Evolutionary conservation across 2,888 invertebrate genomes (phyloP).

Genomic region (Xylocampa areola): DNA sequence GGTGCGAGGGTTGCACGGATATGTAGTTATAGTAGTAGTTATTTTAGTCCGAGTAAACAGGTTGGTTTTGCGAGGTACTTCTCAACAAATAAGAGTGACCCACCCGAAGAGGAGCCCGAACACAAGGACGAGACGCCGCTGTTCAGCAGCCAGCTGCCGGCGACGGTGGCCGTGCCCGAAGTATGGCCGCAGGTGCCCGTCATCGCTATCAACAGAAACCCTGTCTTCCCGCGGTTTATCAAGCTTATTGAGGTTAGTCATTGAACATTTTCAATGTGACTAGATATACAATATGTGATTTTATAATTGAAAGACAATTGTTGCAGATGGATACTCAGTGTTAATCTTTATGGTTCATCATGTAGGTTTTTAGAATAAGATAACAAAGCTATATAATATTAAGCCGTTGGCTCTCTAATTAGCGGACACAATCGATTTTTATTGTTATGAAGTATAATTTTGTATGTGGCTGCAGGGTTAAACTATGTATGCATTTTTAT

Average conservation of each 20-base stretch:
- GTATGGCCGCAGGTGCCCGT: constrained; percentile 99
- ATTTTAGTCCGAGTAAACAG: constrained; percentile 50
- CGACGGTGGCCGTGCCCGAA: constrained; percentile 98
- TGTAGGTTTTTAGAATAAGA: too few relatives aligned
- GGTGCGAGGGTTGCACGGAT: constrained; percentile 61
- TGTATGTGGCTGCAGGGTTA: too few relatives aligned
- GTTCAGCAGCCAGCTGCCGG: constrained; percentile 92
- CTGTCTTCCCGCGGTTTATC: constrained; percentile 99
- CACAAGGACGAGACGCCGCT: constrained; percentile 82
- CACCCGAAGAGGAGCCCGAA: constrained; percentile 79
- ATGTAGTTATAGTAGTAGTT: constrained; percentile 66
- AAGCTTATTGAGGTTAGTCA: constrained; percentile 97
- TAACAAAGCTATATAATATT: too few relatives aligned
- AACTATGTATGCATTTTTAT: too few relatives aligned
- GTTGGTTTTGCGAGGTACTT: constrained; percentile 69
- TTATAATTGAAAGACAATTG: neutral
- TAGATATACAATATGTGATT: too few relatives aligned
- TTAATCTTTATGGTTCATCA: too few relatives aligned
- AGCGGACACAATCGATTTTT: too few relatives aligned
- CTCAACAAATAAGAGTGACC: constrained; percentile 79
- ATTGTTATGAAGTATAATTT: too few relatives aligned
- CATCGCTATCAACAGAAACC: constrained; percentile 97
- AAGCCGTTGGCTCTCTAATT: too few relatives aligned
- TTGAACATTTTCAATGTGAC: neutral
- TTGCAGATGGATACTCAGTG: too few relatives aligned